phyloP scores from a whole-genome alignment of 53 echinoderm and acorn worm species.

The Crossaster papposus region DNA sequence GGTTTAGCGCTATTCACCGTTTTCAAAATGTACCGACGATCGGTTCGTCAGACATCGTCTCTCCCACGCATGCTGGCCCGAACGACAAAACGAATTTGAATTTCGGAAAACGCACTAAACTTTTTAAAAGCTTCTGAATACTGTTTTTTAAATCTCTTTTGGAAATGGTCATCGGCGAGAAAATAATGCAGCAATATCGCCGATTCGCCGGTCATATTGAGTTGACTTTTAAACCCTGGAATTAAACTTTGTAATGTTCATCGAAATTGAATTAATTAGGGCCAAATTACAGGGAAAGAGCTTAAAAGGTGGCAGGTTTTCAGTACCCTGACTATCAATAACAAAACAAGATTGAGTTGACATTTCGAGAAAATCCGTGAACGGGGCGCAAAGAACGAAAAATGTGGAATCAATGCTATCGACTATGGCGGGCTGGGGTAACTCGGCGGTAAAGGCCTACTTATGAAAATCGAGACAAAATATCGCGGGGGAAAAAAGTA shows the following conservation, averaged over 20 bases:
- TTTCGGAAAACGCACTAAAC: not conserved
- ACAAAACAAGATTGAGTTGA: conserved; percentile 3
- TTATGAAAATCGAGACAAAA: conserved; percentile 62
- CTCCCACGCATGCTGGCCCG: not conserved
- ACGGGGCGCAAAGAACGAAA: conserved; percentile 12
- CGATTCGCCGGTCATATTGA: not conserved
- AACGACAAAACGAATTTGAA: conserved; percentile 28
- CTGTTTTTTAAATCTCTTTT: not conserved
- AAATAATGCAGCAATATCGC: not conserved
- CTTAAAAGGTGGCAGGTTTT: not conserved
- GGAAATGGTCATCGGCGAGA: not conserved
- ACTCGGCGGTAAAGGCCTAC: conserved; percentile 47
- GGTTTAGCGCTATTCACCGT: conserved; percentile 1
- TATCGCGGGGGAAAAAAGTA: conserved; percentile 45
- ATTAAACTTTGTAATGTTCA: not conserved
- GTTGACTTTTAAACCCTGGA: not conserved
- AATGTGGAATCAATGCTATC: conserved; percentile 39
- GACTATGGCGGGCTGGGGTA: conserved; percentile 14
- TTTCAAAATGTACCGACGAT: conserved; percentile 9
- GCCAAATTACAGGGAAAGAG: not conserved
- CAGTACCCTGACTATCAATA: not conserved
- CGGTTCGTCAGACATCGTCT: conserved; percentile 22
- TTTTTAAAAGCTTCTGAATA: not conserved
- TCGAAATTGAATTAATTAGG: not conserved
- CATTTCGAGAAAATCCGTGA: conserved; percentile 31